Evolutionary conservation across 2,113 vertebrate species (phyloP).

Genomic region (Ptilonorhynchus violaceus): DNA sequence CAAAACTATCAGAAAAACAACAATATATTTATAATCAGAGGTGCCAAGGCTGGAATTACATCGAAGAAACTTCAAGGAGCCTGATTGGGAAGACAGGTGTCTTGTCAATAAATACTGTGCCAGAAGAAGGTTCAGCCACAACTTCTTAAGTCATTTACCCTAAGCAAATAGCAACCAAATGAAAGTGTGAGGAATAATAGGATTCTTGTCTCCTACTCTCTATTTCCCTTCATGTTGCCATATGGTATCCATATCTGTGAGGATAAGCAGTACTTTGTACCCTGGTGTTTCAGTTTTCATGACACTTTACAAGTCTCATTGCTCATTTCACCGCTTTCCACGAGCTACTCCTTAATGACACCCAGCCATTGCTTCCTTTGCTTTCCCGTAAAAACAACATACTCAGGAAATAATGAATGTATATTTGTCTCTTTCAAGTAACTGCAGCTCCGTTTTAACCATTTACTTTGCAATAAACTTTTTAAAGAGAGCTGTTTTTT

Average conservation of each 20-base stretch:
- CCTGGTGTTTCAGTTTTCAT: slow-evolving; percentile 64
- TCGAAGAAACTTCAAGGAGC: not conserved
- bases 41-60: not conserved
- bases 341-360: slow-evolving; percentile 51
- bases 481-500: not conserved
- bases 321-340: slow-evolving; percentile 48
- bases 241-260: slow-evolving; percentile 53
- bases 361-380: slow-evolving; percentile 43
- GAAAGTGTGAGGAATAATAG: slow-evolving; percentile 39
- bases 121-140: not conserved
- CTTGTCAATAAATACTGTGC: not conserved
- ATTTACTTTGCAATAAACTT: slow-evolving; percentile 53
- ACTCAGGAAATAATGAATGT: slow-evolving; percentile 55
- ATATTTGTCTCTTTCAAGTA: slow-evolving; percentile 65
- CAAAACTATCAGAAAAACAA: not conserved
- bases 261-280: slow-evolving; percentile 61
- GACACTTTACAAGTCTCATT: slow-evolving; percentile 67
- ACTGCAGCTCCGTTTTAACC: slow-evolving; percentile 34
- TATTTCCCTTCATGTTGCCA: slow-evolving; percentile 14
- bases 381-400: slow-evolving; percentile 46
- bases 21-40: not conserved
- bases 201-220: slow-evolving; percentile 6
- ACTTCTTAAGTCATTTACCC: not conserved
- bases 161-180: slow-evolving; percentile 35
- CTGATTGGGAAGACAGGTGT: not conserved